A percentile compares a stretch with the other conserved stretches of the same genome.
phyloP scores from a whole-genome alignment of 2,888 invertebrate genomes.

The Heliconius erato region DNA sequence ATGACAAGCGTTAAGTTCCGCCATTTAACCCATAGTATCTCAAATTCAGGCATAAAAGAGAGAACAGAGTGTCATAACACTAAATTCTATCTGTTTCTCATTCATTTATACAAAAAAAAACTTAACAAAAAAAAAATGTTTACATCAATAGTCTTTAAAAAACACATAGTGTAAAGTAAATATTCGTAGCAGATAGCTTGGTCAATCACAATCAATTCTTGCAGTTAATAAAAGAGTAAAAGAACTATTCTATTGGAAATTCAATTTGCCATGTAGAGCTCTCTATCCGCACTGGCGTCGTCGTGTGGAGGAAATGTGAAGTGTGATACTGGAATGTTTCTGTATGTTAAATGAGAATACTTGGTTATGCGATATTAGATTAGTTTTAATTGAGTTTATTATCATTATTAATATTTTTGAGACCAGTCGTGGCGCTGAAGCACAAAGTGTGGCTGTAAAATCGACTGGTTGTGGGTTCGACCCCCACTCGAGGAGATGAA shows the following conservation, averaged over 20 bases:
- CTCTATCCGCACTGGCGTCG: conserved; percentile 43
- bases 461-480: too few species aligned
- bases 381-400: background rate
- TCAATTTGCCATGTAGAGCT: conserved; percentile 62
- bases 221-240: conserved; percentile 53
- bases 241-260: conserved; percentile 61
- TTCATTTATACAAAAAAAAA: background rate
- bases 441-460: too few species aligned
- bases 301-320: conserved; percentile 2
- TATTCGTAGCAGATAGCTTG: conserved; percentile 6
- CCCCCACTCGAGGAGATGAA: too few species aligned
- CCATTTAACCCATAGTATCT: background rate
- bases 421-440: too few species aligned
- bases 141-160: background rate
- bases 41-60: background rate
- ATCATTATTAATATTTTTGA: too few species aligned
- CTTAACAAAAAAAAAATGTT: background rate
- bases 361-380: background rate
- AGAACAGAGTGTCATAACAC: too few species aligned
- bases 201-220: conserved; percentile 36
- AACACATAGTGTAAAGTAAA: background rate
- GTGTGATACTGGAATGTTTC: background rate
- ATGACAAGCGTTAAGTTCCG: background rate
- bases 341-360: conserved; percentile 7
- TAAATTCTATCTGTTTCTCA: too few species aligned